These are phyloP conservation scores for Frankliniella intonsa DNA, from an alignment of 2,888 invertebrate species.

Conservation along the genomic window DNA sequence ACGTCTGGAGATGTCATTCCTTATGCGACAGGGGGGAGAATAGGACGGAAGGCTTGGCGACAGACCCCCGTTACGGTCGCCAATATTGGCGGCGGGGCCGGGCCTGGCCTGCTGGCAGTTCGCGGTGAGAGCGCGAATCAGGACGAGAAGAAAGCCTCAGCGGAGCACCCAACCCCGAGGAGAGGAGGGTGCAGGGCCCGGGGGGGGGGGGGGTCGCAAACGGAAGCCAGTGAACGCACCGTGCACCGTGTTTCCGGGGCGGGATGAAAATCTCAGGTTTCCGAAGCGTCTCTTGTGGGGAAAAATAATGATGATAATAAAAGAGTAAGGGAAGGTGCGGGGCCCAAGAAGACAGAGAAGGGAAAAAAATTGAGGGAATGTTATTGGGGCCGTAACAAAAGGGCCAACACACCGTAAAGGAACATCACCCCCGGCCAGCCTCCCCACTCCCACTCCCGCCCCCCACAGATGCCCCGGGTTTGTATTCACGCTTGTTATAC, in stretches of 20 bases:
- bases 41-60: too few species aligned
- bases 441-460: not conserved
- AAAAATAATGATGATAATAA: slow-evolving; percentile 5
- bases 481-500: slow-evolving; percentile 4
- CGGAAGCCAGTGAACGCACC: not conserved
- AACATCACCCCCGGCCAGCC: not conserved
- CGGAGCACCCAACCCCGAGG: not conserved
- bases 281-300: not conserved
- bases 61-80: too few species aligned
- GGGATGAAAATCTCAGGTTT: not conserved
- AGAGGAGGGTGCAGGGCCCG: not conserved
- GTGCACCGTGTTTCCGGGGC: slow-evolving; percentile 4
- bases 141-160: too few species aligned
- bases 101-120: too few species aligned
- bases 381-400: slow-evolving; percentile 6
- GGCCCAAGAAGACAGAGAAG: not conserved
- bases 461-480: not conserved
- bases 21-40: too few species aligned
- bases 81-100: too few species aligned
- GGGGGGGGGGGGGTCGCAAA: not conserved
- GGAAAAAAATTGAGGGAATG: slow-evolving; percentile 14
- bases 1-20: too few species aligned
- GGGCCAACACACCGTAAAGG: not conserved
- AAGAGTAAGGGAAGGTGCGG: not conserved
- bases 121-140: too few species aligned